phyloP scores from a whole-genome alignment of 2,888 invertebrate genomes.

The Eristalis intricaria region DNA sequence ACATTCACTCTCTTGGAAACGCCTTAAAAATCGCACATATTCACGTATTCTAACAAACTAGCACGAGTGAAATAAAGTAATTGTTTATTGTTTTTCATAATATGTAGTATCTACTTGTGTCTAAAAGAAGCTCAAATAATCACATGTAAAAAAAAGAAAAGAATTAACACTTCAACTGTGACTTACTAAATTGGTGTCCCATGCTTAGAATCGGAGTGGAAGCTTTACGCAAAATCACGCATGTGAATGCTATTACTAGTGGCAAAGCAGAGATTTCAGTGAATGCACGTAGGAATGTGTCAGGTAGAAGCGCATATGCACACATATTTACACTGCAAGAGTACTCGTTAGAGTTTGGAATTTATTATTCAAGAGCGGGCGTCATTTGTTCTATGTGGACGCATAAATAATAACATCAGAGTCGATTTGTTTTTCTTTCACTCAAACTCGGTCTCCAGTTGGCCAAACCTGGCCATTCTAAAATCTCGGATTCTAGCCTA shows the following conservation, averaged over 20 bases:
- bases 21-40: slow-evolving; percentile 48
- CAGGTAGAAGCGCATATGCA: slow-evolving; percentile 37
- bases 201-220: slow-evolving; percentile 4
- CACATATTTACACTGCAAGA: neutral
- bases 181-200: slow-evolving; percentile 26
- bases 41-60: slow-evolving; percentile 27
- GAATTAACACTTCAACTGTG: slow-evolving; percentile 37
- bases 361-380: slow-evolving; percentile 17
- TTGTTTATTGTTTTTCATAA: slow-evolving; percentile 12
- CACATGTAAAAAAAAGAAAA: neutral
- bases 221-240: neutral
- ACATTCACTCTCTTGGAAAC: slow-evolving; percentile 39
- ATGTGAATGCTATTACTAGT: slow-evolving; percentile 34
- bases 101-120: too few species aligned
- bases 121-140: too few species aligned
- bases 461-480: too few species aligned
- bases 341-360: slow-evolving; percentile 15
- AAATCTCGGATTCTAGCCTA: neutral
- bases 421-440: too few species aligned
- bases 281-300: slow-evolving; percentile 22
- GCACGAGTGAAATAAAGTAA: slow-evolving; percentile 61
- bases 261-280: slow-evolving; percentile 13
- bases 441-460: too few species aligned
- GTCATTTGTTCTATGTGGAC: slow-evolving; percentile 19
- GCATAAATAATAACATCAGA: neutral